A percentile compares a stretch with the other conserved stretches of the same genome.
These are phyloP conservation scores for Drosophila pectinifera DNA, from an alignment of 1,140 invertebrate species.

Conservation along the genomic window DNA sequence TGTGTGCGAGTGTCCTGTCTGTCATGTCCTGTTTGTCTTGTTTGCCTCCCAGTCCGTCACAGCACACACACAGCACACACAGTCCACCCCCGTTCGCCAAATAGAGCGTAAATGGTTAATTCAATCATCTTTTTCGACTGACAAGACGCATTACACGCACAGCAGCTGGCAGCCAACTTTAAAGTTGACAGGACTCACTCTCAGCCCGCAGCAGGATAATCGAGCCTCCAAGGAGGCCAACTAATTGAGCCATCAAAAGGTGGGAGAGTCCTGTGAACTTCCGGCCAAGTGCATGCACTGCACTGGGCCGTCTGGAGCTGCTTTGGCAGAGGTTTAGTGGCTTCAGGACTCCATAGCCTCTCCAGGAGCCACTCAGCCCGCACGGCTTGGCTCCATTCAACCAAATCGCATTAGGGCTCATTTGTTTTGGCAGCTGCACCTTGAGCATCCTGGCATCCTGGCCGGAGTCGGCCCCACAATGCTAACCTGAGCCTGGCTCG, in stretches of 20 bases:
- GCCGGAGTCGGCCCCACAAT: not conserved
- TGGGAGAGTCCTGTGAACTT: slow-evolving; percentile 18
- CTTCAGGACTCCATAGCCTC: slow-evolving; percentile 44
- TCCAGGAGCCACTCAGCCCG: slow-evolving; percentile 15
- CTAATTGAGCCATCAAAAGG: slow-evolving; percentile 42
- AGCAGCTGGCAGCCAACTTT: slow-evolving; percentile 21
- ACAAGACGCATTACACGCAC: slow-evolving; percentile 58
- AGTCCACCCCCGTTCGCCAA: slow-evolving; percentile 15
- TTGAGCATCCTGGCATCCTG: not conserved
- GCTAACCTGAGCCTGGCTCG: not conserved
- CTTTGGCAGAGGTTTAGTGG: slow-evolving; percentile 72
- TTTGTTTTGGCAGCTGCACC: slow-evolving; percentile 84
- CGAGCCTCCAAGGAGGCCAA: not conserved
- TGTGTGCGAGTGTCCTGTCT: slow-evolving; percentile 36
- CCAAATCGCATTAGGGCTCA: slow-evolving; percentile 82
- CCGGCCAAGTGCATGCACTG: slow-evolving; percentile 8
- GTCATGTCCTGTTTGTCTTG: slow-evolving; percentile 50
- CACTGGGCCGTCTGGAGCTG: slow-evolving; percentile 1
- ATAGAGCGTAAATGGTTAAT: slow-evolving; percentile 76
- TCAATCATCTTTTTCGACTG: slow-evolving; percentile 65
- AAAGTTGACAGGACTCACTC: slow-evolving; percentile 8
- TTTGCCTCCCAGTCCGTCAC: slow-evolving; percentile 29
- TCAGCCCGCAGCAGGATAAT: not conserved
- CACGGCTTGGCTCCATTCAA: slow-evolving; percentile 64
- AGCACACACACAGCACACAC: slow-evolving; percentile 1